phyloP scores from a whole-genome alignment of 2,797 vertebrate genomes.

The Lepus townsendii region DNA sequence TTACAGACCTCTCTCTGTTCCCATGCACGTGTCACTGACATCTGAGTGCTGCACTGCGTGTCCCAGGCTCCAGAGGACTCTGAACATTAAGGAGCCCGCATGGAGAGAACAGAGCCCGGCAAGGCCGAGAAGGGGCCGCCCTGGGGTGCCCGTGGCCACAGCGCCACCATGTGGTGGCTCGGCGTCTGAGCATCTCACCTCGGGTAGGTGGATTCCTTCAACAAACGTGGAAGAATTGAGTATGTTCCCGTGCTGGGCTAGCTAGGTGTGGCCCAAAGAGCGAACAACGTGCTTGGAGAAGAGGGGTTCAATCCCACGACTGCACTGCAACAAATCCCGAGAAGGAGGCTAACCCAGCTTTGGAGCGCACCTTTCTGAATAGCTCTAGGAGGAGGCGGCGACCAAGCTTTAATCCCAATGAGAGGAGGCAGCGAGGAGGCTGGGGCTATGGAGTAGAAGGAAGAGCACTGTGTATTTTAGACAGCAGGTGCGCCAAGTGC shows the following conservation, averaged over 20 bases:
- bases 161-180: slow-evolving; percentile 54
- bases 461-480: neutral
- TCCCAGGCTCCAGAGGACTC: neutral
- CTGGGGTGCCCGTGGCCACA: neutral
- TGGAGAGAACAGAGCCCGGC: fast-evolving
- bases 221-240: neutral
- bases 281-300: fast-evolving
- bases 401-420: neutral
- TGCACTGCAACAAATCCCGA: neutral
- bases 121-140: fast-evolving
- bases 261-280: fast-evolving
- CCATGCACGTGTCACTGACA: neutral
- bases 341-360: neutral
- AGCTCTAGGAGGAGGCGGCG: neutral
- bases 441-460: neutral
- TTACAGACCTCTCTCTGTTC: neutral
- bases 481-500: no score
- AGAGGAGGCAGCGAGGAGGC: neutral
- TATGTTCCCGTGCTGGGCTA: fast-evolving
- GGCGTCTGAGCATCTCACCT: fast-evolving
- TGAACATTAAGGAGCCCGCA: fast-evolving
- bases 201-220: fast-evolving
- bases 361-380: neutral
- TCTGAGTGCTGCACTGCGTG: neutral
- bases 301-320: fast-evolving